Evolutionary conservation across 2,797 vertebrate genomes (phyloP).

Genomic region (Nannoperca obscura): DNA sequence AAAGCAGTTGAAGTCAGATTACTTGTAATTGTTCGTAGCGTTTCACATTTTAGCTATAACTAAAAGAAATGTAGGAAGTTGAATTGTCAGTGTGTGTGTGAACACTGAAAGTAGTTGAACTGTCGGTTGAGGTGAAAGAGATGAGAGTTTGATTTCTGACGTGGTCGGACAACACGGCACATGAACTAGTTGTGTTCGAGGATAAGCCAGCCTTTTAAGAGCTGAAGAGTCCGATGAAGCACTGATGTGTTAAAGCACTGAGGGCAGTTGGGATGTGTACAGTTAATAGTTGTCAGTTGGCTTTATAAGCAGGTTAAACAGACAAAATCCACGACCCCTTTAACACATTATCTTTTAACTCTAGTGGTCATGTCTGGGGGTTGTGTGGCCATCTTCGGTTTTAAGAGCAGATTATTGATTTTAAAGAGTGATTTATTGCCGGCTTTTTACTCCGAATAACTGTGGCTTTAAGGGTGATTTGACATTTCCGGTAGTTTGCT

Average conservation of each 20-base stretch:
- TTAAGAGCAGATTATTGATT: constrained; percentile 32
- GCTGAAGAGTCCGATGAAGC: neutral
- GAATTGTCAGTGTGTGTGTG: neutral
- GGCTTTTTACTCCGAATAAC: constrained; percentile 12
- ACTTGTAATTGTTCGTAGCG: neutral
- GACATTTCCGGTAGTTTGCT: constrained; percentile 9
- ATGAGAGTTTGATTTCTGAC: neutral
- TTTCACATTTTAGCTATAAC: neutral
- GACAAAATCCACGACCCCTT: neutral
- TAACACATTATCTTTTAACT: neutral
- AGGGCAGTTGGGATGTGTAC: neutral
- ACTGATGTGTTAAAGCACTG: neutral
- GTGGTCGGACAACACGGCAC: too few species aligned
- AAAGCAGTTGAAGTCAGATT: neutral
- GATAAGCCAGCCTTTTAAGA: too few species aligned
- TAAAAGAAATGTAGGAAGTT: neutral
- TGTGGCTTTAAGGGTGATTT: constrained; percentile 28
- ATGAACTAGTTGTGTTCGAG: too few species aligned
- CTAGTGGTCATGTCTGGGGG: neutral
- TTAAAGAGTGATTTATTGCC: constrained; percentile 23
- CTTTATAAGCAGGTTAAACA: neutral
- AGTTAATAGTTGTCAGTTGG: neutral
- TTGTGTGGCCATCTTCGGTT: constrained; percentile 2
- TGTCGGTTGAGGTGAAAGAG: neutral
- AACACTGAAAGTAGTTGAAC: neutral